These are phyloP conservation scores for Drosophila nigricruria DNA, from an alignment of 2,888 invertebrate genomes.

Conservation along the genomic window DNA sequence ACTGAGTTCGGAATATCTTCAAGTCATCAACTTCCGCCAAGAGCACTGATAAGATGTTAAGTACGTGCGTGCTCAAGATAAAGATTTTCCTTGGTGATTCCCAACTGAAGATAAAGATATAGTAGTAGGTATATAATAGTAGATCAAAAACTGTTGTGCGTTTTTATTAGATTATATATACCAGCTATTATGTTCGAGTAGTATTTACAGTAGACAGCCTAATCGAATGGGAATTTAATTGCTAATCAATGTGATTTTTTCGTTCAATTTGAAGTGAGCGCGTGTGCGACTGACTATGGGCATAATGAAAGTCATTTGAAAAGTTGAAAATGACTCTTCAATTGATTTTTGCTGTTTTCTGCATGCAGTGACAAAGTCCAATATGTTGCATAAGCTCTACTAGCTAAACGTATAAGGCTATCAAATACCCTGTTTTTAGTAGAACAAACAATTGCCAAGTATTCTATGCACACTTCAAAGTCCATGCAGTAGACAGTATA, in stretches of 20 bases:
- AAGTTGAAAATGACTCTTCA: slow-evolving; percentile 30
- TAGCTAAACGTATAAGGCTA: neutral
- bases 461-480: neutral
- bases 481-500: neutral
- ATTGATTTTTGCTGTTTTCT: slow-evolving; percentile 52
- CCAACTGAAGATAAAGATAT: neutral
- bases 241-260: slow-evolving; percentile 29
- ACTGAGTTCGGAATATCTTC: neutral
- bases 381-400: neutral
- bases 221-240: slow-evolving; percentile 34
- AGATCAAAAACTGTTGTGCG: neutral
- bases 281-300: slow-evolving; percentile 3
- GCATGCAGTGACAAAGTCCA: slow-evolving; percentile 46
- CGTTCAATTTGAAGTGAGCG: neutral
- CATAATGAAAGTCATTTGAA: slow-evolving; percentile 23
- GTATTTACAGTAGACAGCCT: neutral
- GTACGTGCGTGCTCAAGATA: neutral
- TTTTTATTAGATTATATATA: neutral
- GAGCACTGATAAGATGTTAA: neutral
- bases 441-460: neutral
- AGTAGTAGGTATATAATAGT: neutral
- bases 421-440: slow-evolving; percentile 17
- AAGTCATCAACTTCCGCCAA: slow-evolving; percentile 2
- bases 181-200: slow-evolving; percentile 4
- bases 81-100: neutral